Evolutionary conservation across 2,888 invertebrate genomes (phyloP), one percentile per base, ranked within the genome.

Genomic region (Thymelicus lineola): DNA sequence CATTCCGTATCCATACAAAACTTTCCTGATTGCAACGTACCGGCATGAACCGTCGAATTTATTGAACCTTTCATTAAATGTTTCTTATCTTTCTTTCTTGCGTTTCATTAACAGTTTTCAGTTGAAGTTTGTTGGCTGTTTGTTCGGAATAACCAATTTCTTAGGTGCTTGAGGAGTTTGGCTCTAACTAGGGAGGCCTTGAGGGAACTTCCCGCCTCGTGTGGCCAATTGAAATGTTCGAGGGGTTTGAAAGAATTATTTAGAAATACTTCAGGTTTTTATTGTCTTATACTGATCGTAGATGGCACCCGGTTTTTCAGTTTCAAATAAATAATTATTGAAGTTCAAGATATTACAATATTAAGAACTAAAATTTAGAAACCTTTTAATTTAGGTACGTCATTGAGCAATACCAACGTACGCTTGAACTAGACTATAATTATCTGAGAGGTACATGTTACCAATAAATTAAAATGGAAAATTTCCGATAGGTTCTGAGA

Each of bases 71-170:
- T 61, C 67, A 59, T 60, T 36, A 45, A 50, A n/a, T 15, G 46
- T 28, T 66, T 66, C 17, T 15, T 66, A 45, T 66, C 59, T 48
- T 38, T 50, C 50, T 50, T 58, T 60, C 12, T 15, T 62, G 46
- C 50, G 48, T 66, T 66, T 66, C 61, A 67, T 67, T 67, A 67
- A 60, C 53, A 60, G 67, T 67, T 67, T 67, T 67, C 42, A 67
- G 53, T 66, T 35, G 7, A 60, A 60, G 6, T 20, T 63, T 17
- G 38, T 60, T 45, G 35, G 65, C 57, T 66, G 20, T 61, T 68
- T 68, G 67, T 28, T 36, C 67, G 55, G 67, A 68, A 68, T 68
- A 68, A 55, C 55, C 55, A 68, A 68, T 68, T 68, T 62, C 61
- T 68, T 68, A 5, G 45, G 17, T 48, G 46, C 45, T 66, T 66